These are phyloP conservation scores for Calcarius lapponicus DNA, from an alignment of 2,797 vertebrate species.

Conservation along the genomic window DNA sequence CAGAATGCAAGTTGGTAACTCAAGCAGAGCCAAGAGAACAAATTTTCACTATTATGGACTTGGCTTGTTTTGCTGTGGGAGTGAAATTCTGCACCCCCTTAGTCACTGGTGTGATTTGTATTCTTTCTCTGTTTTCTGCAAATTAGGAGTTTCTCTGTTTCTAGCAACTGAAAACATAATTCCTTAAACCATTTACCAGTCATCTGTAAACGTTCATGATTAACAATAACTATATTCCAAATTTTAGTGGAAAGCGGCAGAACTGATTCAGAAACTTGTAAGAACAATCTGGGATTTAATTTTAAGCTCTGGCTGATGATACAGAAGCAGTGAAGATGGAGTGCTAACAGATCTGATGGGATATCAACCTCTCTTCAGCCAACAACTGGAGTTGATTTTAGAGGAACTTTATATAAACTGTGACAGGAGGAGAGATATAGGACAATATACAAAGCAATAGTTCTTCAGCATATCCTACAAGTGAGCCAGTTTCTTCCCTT, in stretches of 20 bases:
- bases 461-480: not conserved
- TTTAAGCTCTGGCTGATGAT: not conserved
- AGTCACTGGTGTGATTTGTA: not conserved
- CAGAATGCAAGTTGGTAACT: not conserved
- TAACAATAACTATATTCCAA: not conserved
- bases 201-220: not conserved
- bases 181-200: not conserved
- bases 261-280: not conserved
- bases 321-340: not conserved
- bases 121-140: not conserved
- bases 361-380: not conserved
- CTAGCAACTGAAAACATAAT: not conserved
- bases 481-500: not conserved
- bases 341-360: not conserved
- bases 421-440: not conserved
- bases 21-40: slow-evolving; percentile 5
- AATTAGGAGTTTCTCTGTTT: not conserved
- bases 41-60: not conserved
- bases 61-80: not conserved
- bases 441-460: not conserved
- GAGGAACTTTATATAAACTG: not conserved
- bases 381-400: not conserved
- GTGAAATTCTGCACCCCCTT: not conserved
- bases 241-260: slow-evolving; percentile 1
- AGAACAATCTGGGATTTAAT: not conserved